Base-by-base conservation (phyloP, 2,888 invertebrate species). In the Euspilapteryx auroguttella region DNA sequence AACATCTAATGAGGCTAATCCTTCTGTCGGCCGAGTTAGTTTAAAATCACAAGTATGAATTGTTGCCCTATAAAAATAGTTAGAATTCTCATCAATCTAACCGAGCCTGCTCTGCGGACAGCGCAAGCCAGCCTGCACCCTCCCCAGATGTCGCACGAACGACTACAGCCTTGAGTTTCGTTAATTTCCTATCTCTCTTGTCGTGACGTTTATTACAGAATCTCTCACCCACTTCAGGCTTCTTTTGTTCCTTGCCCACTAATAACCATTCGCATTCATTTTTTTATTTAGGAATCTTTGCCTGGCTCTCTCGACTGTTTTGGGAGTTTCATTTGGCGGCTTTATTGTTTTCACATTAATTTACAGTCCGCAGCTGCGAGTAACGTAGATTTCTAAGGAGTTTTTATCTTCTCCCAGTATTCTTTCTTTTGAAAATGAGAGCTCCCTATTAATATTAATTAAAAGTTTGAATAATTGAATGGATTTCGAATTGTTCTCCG, bases 371-470 rank as follows among this genome's bases (percentile, higher is more conserved):
- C 66, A 66, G 71, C 71, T 69, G 73, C 55, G 58, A 57, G 55
- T 61, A 64, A 63, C 62, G 65, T 52, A 40, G 63, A 63, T 64
- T 69, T 66, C 68, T 66, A 64, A 68, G 65, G 65, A 69, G 55
- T 71, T 69, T 73, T 73, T 71, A 63, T 71, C 68, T 54, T 53
- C 54, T 50, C 53, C 50, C 53, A 50, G 62, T 61, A 58, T 69
- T 68, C 62, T 68, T 73, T 69, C 69, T 64, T 71, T 68, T 57
- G 59, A 59, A 64, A 69, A 55, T 62, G 62, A 63, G 64, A 61
- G 61, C 56, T n/a, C 58, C 55, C 69, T 75, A 73, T 71, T 75
- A 71, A 75, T 75, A 73, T 75, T 75, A 73, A 75, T 73, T 73
- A 73, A 73, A 75, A 73, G 63, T 73, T 73, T 69, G 64, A 68